Conservation (phyloP, 2,797 vertebrate genomes). For the Paratrypauchen microcephalus region DNA sequence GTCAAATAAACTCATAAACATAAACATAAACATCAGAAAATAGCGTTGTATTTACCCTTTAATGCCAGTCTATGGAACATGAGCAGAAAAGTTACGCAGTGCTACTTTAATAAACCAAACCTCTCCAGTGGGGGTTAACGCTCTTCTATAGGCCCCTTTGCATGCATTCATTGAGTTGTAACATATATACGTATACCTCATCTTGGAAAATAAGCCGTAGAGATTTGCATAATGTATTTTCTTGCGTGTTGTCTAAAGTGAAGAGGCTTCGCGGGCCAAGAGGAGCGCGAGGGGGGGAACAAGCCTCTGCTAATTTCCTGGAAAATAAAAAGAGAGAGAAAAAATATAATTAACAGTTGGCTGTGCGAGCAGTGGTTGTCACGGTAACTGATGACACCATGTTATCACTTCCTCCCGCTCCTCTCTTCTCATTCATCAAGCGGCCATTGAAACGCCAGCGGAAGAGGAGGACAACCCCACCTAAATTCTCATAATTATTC, state of each 20-base stretch:
- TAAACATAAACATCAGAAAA: too few relatives aligned
- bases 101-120: background rate
- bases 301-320: slow-evolving; percentile 59
- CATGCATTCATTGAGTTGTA: slow-evolving; percentile 20
- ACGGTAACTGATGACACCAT: slow-evolving; percentile 73
- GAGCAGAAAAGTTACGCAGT: background rate
- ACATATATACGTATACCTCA: slow-evolving; percentile 12
- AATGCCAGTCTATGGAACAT: too few relatives aligned
- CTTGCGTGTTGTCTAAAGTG: slow-evolving; percentile 42
- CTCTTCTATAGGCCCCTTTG: slow-evolving; percentile 2
- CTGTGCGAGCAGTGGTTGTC: slow-evolving; percentile 63
- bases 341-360: slow-evolving; percentile 65
- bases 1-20: too few relatives aligned
- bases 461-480: slow-evolving; percentile 29
- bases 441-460: slow-evolving; percentile 46
- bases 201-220: slow-evolving; percentile 36
- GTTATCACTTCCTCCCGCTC: slow-evolving; percentile 60
- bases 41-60: too few relatives aligned
- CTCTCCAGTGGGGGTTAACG: slow-evolving; percentile 5
- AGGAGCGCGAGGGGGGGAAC: slow-evolving; percentile 29
- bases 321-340: slow-evolving; percentile 38
- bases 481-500: slow-evolving; percentile 49
- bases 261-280: slow-evolving; percentile 36
- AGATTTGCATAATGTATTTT: slow-evolving; percentile 57
- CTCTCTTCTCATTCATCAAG: slow-evolving; percentile 56